These are phyloP conservation scores for Sternotherus odoratus DNA, from an alignment of 2,797 vertebrate species.

Conservation along the genomic window DNA sequence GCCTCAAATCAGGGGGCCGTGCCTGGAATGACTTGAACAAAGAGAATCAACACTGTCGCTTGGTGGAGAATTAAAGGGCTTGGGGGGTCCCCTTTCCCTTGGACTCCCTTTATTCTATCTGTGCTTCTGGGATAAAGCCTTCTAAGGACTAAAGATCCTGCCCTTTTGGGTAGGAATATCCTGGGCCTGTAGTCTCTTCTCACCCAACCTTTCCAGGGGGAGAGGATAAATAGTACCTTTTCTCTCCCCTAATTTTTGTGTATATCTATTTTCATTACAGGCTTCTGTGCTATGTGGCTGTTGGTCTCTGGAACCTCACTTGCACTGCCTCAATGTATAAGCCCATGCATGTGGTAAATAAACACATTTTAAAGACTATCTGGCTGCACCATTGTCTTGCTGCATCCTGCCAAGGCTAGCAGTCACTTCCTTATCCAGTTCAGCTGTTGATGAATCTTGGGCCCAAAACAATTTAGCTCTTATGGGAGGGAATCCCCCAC, in stretches of 20 bases:
- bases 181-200: background rate
- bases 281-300: background rate
- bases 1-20: slow-evolving; percentile 64
- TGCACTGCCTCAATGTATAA: background rate
- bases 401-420: background rate
- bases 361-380: slow-evolving; percentile 9
- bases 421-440: background rate
- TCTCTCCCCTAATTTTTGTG: background rate
- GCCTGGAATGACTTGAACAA: slow-evolving; percentile 77
- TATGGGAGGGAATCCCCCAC: background rate
- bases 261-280: background rate
- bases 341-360: slow-evolving; percentile 44
- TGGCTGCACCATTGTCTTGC: background rate
- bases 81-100: background rate
- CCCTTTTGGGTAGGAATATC: background rate
- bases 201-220: background rate
- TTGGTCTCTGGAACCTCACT: background rate
- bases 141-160: background rate
- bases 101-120: background rate
- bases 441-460: background rate
- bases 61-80: slow-evolving; percentile 75
- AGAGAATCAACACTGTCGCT: slow-evolving; percentile 78
- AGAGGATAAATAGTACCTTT: background rate
- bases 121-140: background rate
- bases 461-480: background rate